Evolutionary conservation across 2,888 invertebrate genomes (phyloP), one percentile per base, ranked within the genome.

Genomic region (Gerris lacustris): DNA sequence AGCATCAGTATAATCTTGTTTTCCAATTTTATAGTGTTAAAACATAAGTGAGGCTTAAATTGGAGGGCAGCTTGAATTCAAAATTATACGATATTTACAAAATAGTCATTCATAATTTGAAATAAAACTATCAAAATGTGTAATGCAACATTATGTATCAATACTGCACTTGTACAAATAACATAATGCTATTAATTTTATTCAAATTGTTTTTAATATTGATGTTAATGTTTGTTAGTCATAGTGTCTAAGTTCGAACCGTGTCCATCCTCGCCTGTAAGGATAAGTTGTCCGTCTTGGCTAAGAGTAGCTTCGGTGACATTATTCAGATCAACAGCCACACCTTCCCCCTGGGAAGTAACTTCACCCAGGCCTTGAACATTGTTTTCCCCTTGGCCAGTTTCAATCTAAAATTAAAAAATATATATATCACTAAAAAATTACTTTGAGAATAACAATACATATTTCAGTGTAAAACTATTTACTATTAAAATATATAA

Each of bases 261-360:
- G 82, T 93, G 94, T 72, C 94, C 94, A 82, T 95, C 94, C 83
- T 96, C 96, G 72, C 94, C 92, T 70, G 96, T 95, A 78, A 96
- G 87, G 78, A 96, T 94, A 79, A 96, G 89, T 83, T 96, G 96
- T 7, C 96, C 96, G 80, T 95, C 95, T 80, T 91, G 93, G 79
- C 90, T 91, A 77, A 94, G 85, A 72, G 93, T 90, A 74, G 94
- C 94, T 82, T 94, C 94, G n/a, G 93, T 90, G 47, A 92, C 88
- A 18, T 89, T 88, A 81, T 90, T 91, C 77, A 96, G 85, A 81
- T 96, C 95, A 63, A 95, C 92, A 63, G 91, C 88, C 78, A 94
- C 91, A 67, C 89, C 87, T 72, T 80, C 77, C 68, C 81, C 81
- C 77, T 88, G 88, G 31, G 86, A 85, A 76, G 82, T 77, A n/a